Evolutionary conservation across 2,797 vertebrate genomes (phyloP), one percentile per base, ranked within the genome.

Genomic region (Channa striata): DNA sequence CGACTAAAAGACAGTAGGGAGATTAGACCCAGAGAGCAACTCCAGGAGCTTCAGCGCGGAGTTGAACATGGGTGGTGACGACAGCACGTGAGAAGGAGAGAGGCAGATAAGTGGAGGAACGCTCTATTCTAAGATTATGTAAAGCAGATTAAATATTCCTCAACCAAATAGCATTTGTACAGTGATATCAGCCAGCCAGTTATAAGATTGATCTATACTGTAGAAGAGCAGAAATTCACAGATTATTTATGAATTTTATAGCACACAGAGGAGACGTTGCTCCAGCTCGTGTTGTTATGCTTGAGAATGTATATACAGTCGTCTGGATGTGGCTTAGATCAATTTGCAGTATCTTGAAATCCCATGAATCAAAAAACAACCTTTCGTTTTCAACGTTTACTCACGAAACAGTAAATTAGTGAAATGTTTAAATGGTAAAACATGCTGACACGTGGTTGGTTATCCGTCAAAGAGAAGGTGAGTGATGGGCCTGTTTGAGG

Each of bases 21-120:
- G 89, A 92, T 89, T 89, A 88, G 79, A 83, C 34, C 72, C 19
- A 1, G 43, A 52, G 65, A 77, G 59, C 1, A 61, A 84, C 79
- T 77, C 87, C 81, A 81, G 71, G 83, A 58, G 74, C 72, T 85
- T 85, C 68, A 44, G 30, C 30, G 4, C 54, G 39, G 78, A 83
- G 63, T 89, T 59, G 72, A 83, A 83, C 57, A 59, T 33, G 59
- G 59, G 17, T 69, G 74, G 49, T 72, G 75, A 59, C 59, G 63
- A 53, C 52, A 11, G 47, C 2, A 40, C 37, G 25, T 64, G 63
- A 68, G 46, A 48, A 1, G 21, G 39, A 56, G 53, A 51, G 52
- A 49, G 33, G n/a, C 61, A 67, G 60, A 61, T 59, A 53, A 46
- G 50, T 40, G 50, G 48, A 70, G 46, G 54, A 62, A 50, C 13